Base-by-base conservation (phyloP, 2,888 invertebrate species). In the Ptychoptera albimana region DNA sequence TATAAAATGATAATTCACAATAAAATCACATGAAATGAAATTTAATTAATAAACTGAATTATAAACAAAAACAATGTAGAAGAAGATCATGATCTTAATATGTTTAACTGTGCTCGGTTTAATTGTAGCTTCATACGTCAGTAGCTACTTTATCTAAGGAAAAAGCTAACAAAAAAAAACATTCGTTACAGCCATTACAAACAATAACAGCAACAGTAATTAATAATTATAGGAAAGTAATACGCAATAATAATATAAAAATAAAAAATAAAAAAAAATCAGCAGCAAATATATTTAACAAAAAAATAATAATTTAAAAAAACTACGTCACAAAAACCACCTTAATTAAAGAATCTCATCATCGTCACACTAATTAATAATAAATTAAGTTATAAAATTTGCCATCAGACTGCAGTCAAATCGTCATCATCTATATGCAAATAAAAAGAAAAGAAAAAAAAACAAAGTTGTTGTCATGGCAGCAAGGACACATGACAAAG, bases 71-170 rank as follows among this genome's bases (percentile, higher is more conserved):
- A 48, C 45, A 46, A 49, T 76, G 75, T 80, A 82, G 82, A 86
- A 86, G 84, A 81, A 84, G 79, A 84, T 86, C 72, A 81, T 85
- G 80, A 86, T 88, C 77, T 77, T 85, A 71, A 79, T 86, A 74
- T 87, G 87, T 75, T 77, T 87, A 71, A 76, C 83, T 68, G 77
- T 87, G 69, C 74, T 82, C 72, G 78, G 79, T 67, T 72, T 83
- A 70, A 79, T 85, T 64, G 72, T 84, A 67, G 80, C 81, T 60
- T 72, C 79, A 65, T 76, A 76, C 69, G 71, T 78, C 63, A 71
- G 71, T 65, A 72, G 71, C 64, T 67, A 66, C 68, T 67, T 75
- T 67, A 63, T 69, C 66, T 74, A 73, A 73, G 68, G 43, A 46
- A 40, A 42, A 39, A 50, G 46, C 42, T 15, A 42, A 30, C 12